phyloP scores from a whole-genome alignment of 2,113 vertebrate species.

The Zosterops hypoxanthus region DNA sequence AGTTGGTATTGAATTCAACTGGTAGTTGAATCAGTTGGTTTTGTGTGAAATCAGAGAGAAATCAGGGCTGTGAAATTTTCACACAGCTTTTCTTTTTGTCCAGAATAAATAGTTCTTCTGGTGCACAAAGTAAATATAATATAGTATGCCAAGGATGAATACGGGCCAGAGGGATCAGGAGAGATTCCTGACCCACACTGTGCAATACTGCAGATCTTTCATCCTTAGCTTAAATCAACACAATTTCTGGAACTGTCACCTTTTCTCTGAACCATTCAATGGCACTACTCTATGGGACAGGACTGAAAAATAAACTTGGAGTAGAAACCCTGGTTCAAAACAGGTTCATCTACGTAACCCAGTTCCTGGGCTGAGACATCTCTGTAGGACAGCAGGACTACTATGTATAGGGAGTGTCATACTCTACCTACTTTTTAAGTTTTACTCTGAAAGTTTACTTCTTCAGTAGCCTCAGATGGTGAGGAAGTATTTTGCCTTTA shows the following conservation, averaged over 20 bases:
- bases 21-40: background rate
- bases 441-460: background rate
- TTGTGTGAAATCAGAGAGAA: background rate
- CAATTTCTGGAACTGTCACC: background rate
- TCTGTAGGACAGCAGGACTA: background rate
- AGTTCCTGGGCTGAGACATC: background rate
- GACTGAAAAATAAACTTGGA: background rate
- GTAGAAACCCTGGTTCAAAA: background rate
- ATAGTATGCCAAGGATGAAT: background rate
- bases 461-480: background rate
- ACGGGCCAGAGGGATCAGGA: background rate
- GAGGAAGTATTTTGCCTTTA: background rate
- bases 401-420: background rate
- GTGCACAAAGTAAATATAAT: background rate
- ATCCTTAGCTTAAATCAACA: background rate
- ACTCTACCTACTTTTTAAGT: background rate
- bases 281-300: background rate
- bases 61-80: background rate
- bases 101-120: background rate
- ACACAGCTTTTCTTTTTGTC: background rate
- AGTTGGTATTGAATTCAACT: background rate
- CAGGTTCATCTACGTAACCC: rapidly evolving
- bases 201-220: background rate
- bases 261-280: background rate
- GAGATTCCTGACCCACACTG: background rate